These are phyloP conservation scores for Dicyrtomina minuta DNA, from an alignment of 2,888 invertebrate species.

Conservation along the genomic window DNA sequence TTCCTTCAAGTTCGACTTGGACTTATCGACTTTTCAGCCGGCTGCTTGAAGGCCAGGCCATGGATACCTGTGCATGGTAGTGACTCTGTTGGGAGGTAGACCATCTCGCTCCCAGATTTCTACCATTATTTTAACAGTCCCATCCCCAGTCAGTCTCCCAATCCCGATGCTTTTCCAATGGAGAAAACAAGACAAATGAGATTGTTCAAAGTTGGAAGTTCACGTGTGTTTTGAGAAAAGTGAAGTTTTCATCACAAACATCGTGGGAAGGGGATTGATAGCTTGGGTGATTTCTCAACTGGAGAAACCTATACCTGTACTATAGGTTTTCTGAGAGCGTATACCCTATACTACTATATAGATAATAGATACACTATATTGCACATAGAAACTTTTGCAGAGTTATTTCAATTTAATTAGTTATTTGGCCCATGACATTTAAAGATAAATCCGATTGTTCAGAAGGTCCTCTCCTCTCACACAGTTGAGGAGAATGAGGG, in stretches of 20 bases:
- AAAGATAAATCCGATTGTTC: not conserved
- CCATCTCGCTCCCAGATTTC: too few relatives aligned
- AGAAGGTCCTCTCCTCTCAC: too few relatives aligned
- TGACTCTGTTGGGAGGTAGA: too few relatives aligned
- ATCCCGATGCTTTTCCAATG: not conserved
- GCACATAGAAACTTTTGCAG: not conserved
- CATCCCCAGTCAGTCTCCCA: not conserved
- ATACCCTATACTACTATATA: not conserved
- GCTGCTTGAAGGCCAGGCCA: not conserved
- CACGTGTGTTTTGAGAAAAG: constrained; percentile 31
- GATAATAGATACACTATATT: not conserved
- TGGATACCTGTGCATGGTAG: too few relatives aligned
- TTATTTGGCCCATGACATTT: constrained; percentile 2
- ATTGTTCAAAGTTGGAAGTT: constrained; percentile 22
- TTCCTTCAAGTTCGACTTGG: too few relatives aligned
- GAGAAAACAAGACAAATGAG: constrained; percentile 30
- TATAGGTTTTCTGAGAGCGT: too few relatives aligned
- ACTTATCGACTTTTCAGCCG: too few relatives aligned
- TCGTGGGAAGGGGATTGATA: constrained; percentile 32
- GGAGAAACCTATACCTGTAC: not conserved
- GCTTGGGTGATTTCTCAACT: constrained; percentile 33
- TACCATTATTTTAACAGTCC: too few relatives aligned
- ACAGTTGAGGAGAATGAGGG: not conserved
- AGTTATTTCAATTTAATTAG: constrained; percentile 18
- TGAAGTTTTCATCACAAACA: constrained; percentile 29